Evolutionary conservation across 2,888 invertebrate species (phyloP), one percentile per base, ranked within the genome.

Genomic region (Exephanes ischioxanthus): DNA sequence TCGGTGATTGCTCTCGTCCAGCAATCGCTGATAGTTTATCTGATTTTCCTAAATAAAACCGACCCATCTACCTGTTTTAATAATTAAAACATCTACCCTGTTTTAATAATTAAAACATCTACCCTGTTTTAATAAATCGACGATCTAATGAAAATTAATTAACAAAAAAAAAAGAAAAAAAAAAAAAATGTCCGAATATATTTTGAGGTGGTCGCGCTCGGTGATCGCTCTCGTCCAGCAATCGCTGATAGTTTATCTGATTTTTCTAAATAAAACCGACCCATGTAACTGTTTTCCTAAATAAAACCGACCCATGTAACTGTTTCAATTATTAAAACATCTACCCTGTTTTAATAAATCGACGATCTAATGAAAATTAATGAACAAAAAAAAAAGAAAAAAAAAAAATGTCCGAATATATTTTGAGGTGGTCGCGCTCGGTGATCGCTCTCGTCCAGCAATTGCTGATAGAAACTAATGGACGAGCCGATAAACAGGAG

Each of bases 401-500:
- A 16, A 7, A 41, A 11, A 26, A 48, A 30, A 37, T 37, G 2
- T 22, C 19, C 16, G 16, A 48, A 51, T 70, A 30, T 70, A 26
- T 70, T 26, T 14, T 3, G 1, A 33, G 33, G 26, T 3, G 26
- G 2, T 45, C 37, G 22, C 22, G 22, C 16, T 16, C 16, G n/a
- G 26, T 22, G 22, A 22, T 22, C 33, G 30, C 53, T 33, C 53
- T 37, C n/a, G 37, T n/a, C 9, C 19, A 19, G 53, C 71, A 22
- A 16, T 75, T 30, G 75, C 30, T 48, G 9, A 75, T 63, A 63
- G 26, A 63, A 63, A 30, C 61, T 48, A 75, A 75, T 48, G 63
- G 63, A 75, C 19, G 48, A 63, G 45, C 48, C 73, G 75, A 75
- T 41, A 79, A 71, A 79, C 33, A 63, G 22, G 70, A 73, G 16